phyloP scores from a whole-genome alignment of 2,888 invertebrate genomes.

The Carcina quercana region DNA sequence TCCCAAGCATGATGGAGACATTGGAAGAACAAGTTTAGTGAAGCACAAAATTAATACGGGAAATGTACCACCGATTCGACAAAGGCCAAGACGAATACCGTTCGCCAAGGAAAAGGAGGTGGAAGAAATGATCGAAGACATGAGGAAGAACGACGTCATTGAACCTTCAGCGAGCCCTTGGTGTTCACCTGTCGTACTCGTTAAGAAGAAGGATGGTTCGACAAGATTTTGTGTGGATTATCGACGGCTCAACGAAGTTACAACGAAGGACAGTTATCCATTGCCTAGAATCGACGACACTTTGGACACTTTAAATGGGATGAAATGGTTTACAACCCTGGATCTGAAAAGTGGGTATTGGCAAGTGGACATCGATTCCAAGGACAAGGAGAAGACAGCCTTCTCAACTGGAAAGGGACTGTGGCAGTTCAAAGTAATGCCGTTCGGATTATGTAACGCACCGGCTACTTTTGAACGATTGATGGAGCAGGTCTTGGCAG shows the following conservation, averaged over 20 bases:
- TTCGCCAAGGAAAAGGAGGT: no score
- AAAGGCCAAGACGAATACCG: no score
- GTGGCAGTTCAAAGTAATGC: conserved; percentile 11
- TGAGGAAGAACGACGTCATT: conserved; percentile 4
- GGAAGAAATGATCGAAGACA: conserved; percentile 2
- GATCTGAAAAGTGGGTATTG: conserved; percentile 17
- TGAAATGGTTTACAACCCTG: conserved; percentile 9
- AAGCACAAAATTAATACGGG: no score
- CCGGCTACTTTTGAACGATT: conserved; percentile 9
- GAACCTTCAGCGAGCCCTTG: conserved; percentile 11
- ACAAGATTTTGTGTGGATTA: conserved; percentile 16
- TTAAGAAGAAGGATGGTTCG: conserved; percentile 5
- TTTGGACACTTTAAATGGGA: conserved; percentile 14
- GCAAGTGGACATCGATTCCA: conserved; percentile 13
- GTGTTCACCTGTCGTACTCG: conserved; percentile 10
- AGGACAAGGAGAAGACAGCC: conserved; percentile 15
- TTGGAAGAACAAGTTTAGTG: no score
- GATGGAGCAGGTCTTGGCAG: conserved; percentile 9
- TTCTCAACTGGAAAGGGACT: conserved; percentile 8
- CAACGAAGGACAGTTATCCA: conserved; percentile 10
- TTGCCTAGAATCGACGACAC: conserved; percentile 7
- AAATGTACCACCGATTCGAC: no score
- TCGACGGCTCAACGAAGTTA: conserved; percentile 13
- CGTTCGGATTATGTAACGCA: conserved; percentile 11
- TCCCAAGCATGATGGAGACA: no score